A percentile compares a stretch with the other conserved stretches of the same genome.
Evolutionary conservation across 2,888 invertebrate species (phyloP).

Genomic region (Hedychridium roseum): DNA sequence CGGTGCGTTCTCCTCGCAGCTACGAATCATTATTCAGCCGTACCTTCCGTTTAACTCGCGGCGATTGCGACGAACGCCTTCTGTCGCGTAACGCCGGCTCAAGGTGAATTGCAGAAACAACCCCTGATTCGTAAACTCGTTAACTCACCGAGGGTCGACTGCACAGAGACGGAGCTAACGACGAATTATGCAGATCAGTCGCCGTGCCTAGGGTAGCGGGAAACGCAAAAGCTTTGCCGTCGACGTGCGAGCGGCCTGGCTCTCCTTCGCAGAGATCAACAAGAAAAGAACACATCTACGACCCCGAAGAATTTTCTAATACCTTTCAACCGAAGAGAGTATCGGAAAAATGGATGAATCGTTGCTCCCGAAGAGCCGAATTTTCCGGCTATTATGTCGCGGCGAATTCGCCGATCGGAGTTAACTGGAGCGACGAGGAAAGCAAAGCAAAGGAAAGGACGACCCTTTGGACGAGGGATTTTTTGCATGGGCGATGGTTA

Average conservation of each 20-base stretch:
- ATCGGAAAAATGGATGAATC: no score
- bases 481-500: constrained; percentile 16
- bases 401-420: no score
- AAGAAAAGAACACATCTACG: no score
- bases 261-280: no score
- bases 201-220: constrained; percentile 31
- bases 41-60: constrained; percentile 42
- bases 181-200: constrained; percentile 56
- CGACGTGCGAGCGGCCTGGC: constrained; percentile 23
- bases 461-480: no score
- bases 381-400: no score
- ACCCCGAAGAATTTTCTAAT: no score
- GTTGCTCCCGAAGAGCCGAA: no score
- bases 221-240: constrained; percentile 21
- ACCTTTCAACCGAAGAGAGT: no score
- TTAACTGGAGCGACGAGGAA: no score
- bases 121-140: constrained; percentile 44
- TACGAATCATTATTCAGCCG: constrained; percentile 36
- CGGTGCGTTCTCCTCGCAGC: no score
- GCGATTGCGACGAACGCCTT: constrained; percentile 54
- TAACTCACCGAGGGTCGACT: constrained; percentile 37
- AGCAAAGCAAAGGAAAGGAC: no score
- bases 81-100: constrained; percentile 38
- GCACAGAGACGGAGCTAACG: constrained; percentile 35
- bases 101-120: constrained; percentile 62